These are phyloP conservation scores for Phyllostomus discolor DNA, from an alignment of 2,113 vertebrate species.

Conservation along the genomic window DNA sequence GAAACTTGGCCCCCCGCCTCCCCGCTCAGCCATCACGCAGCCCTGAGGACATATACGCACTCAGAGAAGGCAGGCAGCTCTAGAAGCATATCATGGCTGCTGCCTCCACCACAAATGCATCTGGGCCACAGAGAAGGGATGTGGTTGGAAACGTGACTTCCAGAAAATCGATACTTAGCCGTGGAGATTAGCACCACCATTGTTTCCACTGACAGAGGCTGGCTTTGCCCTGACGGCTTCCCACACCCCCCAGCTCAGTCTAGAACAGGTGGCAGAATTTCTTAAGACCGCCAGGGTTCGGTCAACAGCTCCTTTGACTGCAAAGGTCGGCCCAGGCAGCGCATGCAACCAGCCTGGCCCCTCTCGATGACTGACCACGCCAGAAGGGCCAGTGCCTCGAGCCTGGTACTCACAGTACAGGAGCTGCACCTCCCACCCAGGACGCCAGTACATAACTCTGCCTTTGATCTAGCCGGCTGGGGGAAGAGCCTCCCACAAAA, in stretches of 20 bases:
- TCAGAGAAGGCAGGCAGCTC: neutral
- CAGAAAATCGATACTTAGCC: no score
- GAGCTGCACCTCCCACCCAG: neutral
- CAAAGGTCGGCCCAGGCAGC: neutral
- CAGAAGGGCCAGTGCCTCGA: neutral
- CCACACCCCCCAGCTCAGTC: neutral
- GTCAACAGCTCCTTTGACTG: neutral
- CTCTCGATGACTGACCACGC: accelerated
- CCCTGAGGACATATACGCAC: neutral
- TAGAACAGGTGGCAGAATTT: neutral
- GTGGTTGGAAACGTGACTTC: neutral
- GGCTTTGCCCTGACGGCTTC: neutral
- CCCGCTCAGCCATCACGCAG: neutral
- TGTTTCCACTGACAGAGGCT: neutral
- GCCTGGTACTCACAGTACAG: neutral
- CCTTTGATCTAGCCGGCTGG: conserved; percentile 17
- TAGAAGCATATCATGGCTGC: neutral
- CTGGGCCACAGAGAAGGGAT: neutral
- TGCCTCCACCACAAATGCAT: neutral
- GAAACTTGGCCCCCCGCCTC: neutral
- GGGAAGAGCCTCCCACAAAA: neutral
- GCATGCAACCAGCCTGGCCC: neutral
- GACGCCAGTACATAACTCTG: neutral
- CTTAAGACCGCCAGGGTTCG: neutral
- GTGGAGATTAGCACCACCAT: neutral